Evolutionary conservation across 2,888 invertebrate genomes (phyloP).

Genomic region (Sarcophaga caerulescens): DNA sequence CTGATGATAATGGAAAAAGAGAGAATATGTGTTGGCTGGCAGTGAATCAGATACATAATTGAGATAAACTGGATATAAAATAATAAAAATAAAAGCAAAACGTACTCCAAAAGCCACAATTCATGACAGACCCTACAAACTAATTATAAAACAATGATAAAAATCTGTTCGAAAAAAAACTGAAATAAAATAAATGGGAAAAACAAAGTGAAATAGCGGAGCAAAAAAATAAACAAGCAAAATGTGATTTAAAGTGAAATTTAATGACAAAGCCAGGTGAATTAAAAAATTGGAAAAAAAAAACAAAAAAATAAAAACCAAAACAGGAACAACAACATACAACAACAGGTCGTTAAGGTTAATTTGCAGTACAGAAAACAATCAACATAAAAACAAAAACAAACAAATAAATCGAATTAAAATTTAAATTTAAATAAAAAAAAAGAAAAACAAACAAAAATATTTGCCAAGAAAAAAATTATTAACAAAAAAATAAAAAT

Average conservation of each 20-base stretch:
- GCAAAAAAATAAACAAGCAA: constrained; percentile 14
- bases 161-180: constrained; percentile 14
- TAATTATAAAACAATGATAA: constrained; percentile 30
- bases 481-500: constrained; percentile 5
- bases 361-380: neutral
- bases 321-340: neutral
- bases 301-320: neutral
- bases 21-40: constrained; percentile 26
- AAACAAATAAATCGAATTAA: constrained; percentile 10
- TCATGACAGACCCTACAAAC: constrained; percentile 1
- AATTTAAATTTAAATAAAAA: too few relatives aligned
- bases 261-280: constrained; percentile 35
- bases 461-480: neutral
- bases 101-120: neutral
- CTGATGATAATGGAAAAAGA: constrained; percentile 13
- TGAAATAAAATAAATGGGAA: constrained; percentile 14
- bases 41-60: constrained; percentile 48
- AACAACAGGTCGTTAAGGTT: constrained; percentile 7
- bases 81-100: neutral
- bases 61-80: constrained; percentile 28
- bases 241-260: constrained; percentile 57
- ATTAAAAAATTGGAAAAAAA: neutral
- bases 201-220: constrained; percentile 20
- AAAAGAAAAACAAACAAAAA: too few relatives aligned
- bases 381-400: constrained; percentile 1